Evolutionary conservation across 92 coral and sea anemone genomes (phyloP).

Genomic region (Phenganax stokvisi): DNA sequence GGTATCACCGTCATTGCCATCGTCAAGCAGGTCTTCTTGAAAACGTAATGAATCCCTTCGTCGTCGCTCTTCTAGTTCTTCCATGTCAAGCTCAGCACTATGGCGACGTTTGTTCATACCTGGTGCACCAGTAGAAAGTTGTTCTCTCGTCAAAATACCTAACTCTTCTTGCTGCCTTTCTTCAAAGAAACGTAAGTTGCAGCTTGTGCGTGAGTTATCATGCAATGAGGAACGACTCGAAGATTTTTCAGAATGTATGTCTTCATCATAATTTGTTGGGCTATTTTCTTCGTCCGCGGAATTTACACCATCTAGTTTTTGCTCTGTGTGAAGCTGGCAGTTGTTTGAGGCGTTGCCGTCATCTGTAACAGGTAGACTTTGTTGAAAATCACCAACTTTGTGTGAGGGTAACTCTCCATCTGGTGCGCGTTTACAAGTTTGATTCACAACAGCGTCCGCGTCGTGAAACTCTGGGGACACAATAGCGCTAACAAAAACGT

Average conservation of each 20-base stretch:
- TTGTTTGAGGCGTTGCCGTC: no score
- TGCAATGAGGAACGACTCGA: neutral
- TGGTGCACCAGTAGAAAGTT: neutral
- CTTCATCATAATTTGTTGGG: neutral
- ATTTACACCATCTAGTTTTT: neutral
- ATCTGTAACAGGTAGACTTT: no score
- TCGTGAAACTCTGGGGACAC: no score
- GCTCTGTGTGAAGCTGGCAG: neutral
- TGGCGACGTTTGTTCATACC: neutral
- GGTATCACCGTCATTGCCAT: neutral
- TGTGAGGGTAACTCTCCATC: no score
- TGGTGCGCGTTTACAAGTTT: no score
- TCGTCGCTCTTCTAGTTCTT: conserved; percentile 17
- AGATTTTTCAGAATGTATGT: neutral
- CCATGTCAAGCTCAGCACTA: conserved; percentile 14
- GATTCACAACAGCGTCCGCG: no score
- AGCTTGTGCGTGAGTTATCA: neutral
- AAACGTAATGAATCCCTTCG: neutral
- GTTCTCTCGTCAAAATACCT: neutral
- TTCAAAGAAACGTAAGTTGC: neutral
- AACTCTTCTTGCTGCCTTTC: neutral
- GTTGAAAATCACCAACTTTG: no score
- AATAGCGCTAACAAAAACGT: no score
- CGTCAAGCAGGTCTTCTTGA: neutral
- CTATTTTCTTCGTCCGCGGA: neutral